Base-by-base conservation (phyloP, 1,140 invertebrate species). In the Drosophila aff. region DNA sequence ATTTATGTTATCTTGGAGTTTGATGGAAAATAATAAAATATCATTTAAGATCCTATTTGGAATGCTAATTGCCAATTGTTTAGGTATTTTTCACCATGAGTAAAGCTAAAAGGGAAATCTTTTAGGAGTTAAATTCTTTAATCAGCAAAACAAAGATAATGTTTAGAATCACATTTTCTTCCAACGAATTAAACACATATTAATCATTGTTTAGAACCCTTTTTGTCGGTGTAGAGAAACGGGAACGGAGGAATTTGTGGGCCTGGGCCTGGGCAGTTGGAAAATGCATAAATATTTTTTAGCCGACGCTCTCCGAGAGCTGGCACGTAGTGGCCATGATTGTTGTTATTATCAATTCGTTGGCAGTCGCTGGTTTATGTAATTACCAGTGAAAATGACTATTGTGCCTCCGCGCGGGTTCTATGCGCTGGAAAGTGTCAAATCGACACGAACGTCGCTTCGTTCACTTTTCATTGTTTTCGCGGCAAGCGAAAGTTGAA, bases 251-350 rank as follows among this genome's bases (percentile, higher is more conserved):
- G 49, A 69, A 55, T 72, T 38, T 49, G 47, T 26, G 47, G 40
- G 10, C 28, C 41, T 36, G 47, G 28, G 10, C 53, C 38, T 31
- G 36, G 63, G 21, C 55, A 26, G 61, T 69, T 72, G 43, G 69
- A 50, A 59, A 73, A 50, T 72, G 38, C 52, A 73, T 73, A 50
- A 74, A 73, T 73, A 74, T 74, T 73, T 73, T 74, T 72, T 43
- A 4, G 38, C 38, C 46, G 33, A 16, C 64, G 40, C 38, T 69
- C 64, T 68, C 18, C 10, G 47, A 57, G 33, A 46, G 49, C 65
- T 46, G 68, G 68, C 71, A 74, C 71, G 71, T 74, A 74, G 68
- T 38, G 23, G 55, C 69, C 69, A 60, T 61, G 71, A 74, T 52
- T 74, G 68, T 52, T 52, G 50, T 73, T 52, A 61, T 74, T 74